phyloP scores from a whole-genome alignment of 2,888 invertebrate species.

The Netelia virgata region DNA sequence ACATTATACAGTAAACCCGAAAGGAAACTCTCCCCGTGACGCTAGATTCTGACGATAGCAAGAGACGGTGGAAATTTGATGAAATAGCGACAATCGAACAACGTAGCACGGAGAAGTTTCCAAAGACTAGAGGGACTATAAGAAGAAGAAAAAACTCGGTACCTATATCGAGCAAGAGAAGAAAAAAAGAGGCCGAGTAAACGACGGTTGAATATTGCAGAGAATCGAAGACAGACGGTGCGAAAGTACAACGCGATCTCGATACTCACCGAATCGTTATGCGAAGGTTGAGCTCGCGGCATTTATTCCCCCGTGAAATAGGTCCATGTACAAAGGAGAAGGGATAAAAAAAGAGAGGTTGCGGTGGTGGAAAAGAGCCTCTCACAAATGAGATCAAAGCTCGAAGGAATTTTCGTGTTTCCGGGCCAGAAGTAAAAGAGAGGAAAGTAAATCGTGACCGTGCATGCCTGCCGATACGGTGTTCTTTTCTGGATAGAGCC shows the following conservation, averaged over 20 bases:
- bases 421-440: slow-evolving; percentile 27
- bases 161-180: background rate
- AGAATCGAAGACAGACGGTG: background rate
- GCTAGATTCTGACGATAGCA: slow-evolving; percentile 7
- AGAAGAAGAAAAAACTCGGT: background rate
- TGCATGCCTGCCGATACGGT: slow-evolving; percentile 46
- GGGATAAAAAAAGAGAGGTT: background rate
- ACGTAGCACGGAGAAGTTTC: background rate
- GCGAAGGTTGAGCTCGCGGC: slow-evolving; percentile 33
- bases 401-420: slow-evolving; percentile 50
- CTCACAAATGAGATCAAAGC: slow-evolving; percentile 67
- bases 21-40: slow-evolving; percentile 28
- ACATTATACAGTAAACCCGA: slow-evolving; percentile 33
- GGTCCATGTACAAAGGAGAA: slow-evolving; percentile 29
- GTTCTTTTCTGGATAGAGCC: slow-evolving; percentile 2
- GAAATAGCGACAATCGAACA: background rate
- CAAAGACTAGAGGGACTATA: slow-evolving; percentile 5
- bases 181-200: background rate
- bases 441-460: slow-evolving; percentile 57
- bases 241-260: slow-evolving; percentile 9
- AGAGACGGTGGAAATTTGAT: background rate
- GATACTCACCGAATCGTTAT: slow-evolving; percentile 1
- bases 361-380: slow-evolving; percentile 7
- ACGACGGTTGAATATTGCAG: slow-evolving; percentile 1
- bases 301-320: slow-evolving; percentile 40